Evolutionary conservation across 92 coral and sea anemone species (phyloP).

Genomic region (Epizoanthus ramosus): DNA sequence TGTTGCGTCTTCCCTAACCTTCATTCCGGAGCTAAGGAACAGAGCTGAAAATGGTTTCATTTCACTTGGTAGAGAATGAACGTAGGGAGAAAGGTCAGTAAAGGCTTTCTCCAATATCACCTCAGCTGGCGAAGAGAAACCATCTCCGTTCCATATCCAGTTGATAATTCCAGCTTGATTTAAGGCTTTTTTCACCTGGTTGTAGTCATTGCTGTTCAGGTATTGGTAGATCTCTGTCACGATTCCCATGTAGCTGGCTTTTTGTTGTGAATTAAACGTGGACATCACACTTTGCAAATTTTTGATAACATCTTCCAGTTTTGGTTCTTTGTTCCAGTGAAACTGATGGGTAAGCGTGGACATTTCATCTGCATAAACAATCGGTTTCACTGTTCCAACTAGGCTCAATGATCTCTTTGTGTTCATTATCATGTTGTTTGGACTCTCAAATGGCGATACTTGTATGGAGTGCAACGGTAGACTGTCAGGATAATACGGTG

Average conservation of each 20-base stretch:
- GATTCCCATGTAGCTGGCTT: constrained; percentile 28
- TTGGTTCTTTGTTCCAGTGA: constrained; percentile 23
- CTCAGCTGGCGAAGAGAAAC: constrained; percentile 53
- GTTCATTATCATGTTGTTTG: constrained; percentile 3
- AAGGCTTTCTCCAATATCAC: constrained; percentile 43
- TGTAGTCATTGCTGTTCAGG: constrained; percentile 35
- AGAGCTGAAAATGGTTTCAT: constrained; percentile 1
- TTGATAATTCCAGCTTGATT: constrained; percentile 2
- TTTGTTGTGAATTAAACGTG: constrained; percentile 14
- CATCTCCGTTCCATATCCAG: constrained; percentile 81
- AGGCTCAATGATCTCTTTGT: constrained; percentile 34
- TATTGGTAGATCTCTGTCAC: constrained; percentile 35
- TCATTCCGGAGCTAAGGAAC: constrained; percentile 47
- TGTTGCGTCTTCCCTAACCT: constrained; percentile 9
- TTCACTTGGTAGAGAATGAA: constrained; percentile 47
- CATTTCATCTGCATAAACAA: constrained; percentile 27
- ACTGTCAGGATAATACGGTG: constrained; percentile 22
- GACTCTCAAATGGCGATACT: constrained; percentile 22
- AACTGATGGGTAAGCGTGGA: constrained; percentile 21
- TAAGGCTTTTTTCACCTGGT: constrained; percentile 35
- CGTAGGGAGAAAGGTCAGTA: constrained; percentile 59
- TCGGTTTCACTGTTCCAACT: constrained; percentile 31
- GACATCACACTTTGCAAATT: constrained; percentile 10
- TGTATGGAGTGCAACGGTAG: constrained; percentile 4
- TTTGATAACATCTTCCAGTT: constrained; percentile 21